Base-by-base conservation (phyloP, 2,113 vertebrate species). In the Festucalex cinctus region DNA sequence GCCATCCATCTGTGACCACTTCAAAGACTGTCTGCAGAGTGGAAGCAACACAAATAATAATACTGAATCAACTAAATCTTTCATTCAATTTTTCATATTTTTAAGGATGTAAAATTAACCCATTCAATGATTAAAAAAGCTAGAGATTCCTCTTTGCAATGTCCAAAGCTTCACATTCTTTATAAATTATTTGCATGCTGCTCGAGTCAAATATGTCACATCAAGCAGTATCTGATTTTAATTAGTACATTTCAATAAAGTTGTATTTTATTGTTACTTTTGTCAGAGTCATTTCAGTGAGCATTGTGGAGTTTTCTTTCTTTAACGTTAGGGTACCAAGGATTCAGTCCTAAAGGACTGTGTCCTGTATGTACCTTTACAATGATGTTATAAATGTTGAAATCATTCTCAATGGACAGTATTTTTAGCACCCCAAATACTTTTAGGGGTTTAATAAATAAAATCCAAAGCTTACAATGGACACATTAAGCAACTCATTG, bases 1-100 rank as follows among this genome's bases (percentile, higher is more conserved):
- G 94, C 87, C 95, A 93, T 41, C 91, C 93, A 80, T 98, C 96
- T 0, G 96, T 98, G 83, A 97, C 95, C 82, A 98, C 92, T 41
- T 97, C 96, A 46, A 78, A 91, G 0, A 93, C 93, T 5, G 86
- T 82, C 89, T 90, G 85, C 19, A 70, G 70, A 64, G 62, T 36
- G 61, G 39, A 57, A 56, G 22, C 71, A 68, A 63, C 32, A 60
- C 60, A 39, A 59, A 26, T 4, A 5, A 39, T 41, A 26, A 26
- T 14, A 61, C 20, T 41, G 39, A 41, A 62, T 5, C 36, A 37
- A 37, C 0, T 16, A 35, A 68, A 49, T 44, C 13, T 1, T 71
- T 68, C 63, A 63, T 57, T 41, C 14, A 62, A 67, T 12, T 0
- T 56, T 26, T 67, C 4, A 73, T 20, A n/a, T 41, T 61, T 51